Conservation (phyloP, 1,140 invertebrate species). For the Phocides pigmalion region DNA sequence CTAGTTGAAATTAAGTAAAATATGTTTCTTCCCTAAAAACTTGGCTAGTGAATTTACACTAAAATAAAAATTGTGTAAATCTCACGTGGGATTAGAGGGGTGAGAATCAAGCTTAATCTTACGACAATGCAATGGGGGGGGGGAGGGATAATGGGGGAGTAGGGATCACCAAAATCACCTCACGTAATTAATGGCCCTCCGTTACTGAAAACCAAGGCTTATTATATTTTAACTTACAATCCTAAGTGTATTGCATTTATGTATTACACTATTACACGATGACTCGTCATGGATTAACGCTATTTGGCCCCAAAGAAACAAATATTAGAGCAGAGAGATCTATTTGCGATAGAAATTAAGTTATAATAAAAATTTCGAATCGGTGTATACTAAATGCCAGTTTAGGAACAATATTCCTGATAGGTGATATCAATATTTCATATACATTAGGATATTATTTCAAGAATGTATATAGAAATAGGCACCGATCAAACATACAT, state of each 20-base stretch:
- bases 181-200: no score
- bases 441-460: neutral
- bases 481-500: neutral
- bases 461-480: neutral
- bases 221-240: conserved; percentile 6
- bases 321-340: conserved; percentile 69
- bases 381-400: conserved; percentile 39
- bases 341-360: conserved; percentile 36
- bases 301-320: conserved; percentile 79
- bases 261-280: conserved; percentile 46
- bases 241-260: conserved; percentile 37
- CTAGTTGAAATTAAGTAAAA: no score
- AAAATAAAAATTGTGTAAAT: no score
- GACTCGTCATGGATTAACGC: conserved; percentile 77
- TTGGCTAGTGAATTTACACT: no score
- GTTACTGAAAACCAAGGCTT: conserved; percentile 7
- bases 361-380: conserved; percentile 22
- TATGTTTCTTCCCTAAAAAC: no score
- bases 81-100: no score
- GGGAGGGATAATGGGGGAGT: no score
- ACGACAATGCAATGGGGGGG: no score
- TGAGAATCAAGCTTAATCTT: no score
- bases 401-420: conserved; percentile 45
- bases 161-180: no score
- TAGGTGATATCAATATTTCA: neutral